Conservation (phyloP, 2,888 invertebrate species). For the Trissolcus japonicus region DNA sequence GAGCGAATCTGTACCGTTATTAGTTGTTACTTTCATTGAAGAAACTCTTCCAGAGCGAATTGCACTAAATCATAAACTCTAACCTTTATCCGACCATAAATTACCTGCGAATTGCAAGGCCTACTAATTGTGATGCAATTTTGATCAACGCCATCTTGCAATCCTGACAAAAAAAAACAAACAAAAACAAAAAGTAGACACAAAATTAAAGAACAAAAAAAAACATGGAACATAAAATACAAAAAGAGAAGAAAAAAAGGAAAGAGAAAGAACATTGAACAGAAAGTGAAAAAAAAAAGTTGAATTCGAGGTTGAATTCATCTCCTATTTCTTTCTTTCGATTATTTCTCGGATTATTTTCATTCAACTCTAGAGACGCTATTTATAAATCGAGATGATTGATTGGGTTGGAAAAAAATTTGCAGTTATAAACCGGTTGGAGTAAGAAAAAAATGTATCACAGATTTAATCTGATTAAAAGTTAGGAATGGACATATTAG, state of each 20-base stretch:
- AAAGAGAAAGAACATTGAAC: too few relatives aligned
- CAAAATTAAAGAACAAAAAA: too few relatives aligned
- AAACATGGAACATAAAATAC: too few relatives aligned
- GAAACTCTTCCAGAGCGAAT: conserved; percentile 12
- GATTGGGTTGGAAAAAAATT: conserved; percentile 2
- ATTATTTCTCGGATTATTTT: too few relatives aligned
- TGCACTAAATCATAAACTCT: background rate
- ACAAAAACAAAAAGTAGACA: too few relatives aligned
- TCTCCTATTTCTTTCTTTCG: background rate
- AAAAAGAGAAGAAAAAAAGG: too few relatives aligned
- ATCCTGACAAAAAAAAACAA: too few relatives aligned
- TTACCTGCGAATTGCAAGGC: background rate
- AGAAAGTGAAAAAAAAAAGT: too few relatives aligned
- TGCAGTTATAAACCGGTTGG: conserved; percentile 3
- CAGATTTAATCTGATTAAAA: background rate
- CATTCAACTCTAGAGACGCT: background rate
- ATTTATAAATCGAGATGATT: background rate
- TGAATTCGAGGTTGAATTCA: background rate
- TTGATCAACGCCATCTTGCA: background rate
- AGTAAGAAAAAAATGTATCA: too few relatives aligned
- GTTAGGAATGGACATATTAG: conserved; percentile 20
- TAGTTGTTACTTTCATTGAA: conserved; percentile 49
- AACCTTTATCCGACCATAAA: conserved; percentile 3
- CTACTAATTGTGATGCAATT: conserved; percentile 1
- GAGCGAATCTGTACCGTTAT: conserved; percentile 46